A percentile compares a stretch with the other conserved stretches of the same genome.
Conservation (phyloP, 2,888 invertebrate species). For the Caenorhabditis macrosperma region DNA sequence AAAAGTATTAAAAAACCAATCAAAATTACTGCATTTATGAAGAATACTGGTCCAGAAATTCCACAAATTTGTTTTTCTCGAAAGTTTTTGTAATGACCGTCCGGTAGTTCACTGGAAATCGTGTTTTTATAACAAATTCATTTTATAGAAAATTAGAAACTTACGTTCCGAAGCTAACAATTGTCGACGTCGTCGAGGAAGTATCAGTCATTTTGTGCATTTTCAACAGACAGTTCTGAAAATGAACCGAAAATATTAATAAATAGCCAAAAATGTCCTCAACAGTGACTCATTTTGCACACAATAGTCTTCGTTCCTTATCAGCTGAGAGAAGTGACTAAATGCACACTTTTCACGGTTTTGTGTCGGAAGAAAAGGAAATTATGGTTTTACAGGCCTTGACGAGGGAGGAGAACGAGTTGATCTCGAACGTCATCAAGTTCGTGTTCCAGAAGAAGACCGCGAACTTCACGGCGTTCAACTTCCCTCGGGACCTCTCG, state of each 20-base stretch:
- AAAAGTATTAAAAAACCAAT: slow-evolving; percentile 38
- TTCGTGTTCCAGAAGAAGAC: not conserved
- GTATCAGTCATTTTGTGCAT: slow-evolving; percentile 4
- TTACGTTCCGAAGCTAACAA: slow-evolving; percentile 50
- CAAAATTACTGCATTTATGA: slow-evolving; percentile 28
- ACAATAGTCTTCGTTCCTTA: slow-evolving; percentile 22
- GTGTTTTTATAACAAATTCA: too few species aligned
- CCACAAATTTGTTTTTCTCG: slow-evolving; percentile 46
- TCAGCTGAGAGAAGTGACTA: slow-evolving; percentile 28
- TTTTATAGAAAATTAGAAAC: not conserved
- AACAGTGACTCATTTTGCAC: slow-evolving; percentile 33
- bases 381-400: not conserved
- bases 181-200: slow-evolving; percentile 26
- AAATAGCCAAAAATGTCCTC: not conserved
- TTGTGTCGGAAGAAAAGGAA: not conserved
- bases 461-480: not conserved
- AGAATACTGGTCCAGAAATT: slow-evolving; percentile 34
- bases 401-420: not conserved
- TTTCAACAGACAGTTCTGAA: not conserved
- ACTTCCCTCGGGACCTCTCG: not conserved
- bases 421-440: not conserved
- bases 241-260: not conserved
- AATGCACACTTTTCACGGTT: not conserved
- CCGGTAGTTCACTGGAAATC: slow-evolving; percentile 51
- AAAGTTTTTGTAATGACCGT: slow-evolving; percentile 40